Evolutionary conservation across 1,140 invertebrate genomes (phyloP).

Genomic region (Geopemphigus sp.): DNA sequence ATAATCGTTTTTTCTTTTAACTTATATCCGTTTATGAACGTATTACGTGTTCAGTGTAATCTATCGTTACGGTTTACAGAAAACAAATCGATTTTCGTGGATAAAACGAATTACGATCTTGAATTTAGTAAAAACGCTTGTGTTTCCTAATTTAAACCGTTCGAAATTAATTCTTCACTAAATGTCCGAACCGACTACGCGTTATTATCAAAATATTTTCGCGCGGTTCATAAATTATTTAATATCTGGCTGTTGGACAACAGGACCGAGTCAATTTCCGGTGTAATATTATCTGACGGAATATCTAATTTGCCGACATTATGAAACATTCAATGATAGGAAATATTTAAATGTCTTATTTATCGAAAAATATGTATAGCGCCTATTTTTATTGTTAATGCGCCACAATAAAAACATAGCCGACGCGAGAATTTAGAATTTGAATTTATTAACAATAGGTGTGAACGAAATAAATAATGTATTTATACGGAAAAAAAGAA

Average conservation of each 20-base stretch:
- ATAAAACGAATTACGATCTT: too few relatives aligned
- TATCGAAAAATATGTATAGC: neutral
- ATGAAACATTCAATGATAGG: neutral
- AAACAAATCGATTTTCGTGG: too few relatives aligned
- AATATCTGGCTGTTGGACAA: neutral
- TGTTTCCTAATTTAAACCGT: too few relatives aligned
- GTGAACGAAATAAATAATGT: neutral
- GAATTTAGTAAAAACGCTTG: too few relatives aligned
- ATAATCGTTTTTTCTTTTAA: too few relatives aligned
- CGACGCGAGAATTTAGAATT: neutral
- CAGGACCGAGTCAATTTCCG: neutral
- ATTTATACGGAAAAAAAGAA: neutral
- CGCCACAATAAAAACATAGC: too few relatives aligned
- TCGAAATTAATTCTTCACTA: neutral
- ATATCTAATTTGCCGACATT: slow-evolving; percentile 10
- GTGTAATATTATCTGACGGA: neutral
- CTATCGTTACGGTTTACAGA: too few relatives aligned
- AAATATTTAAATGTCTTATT: slow-evolving; percentile 15
- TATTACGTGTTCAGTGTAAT: too few relatives aligned
- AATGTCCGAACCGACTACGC: neutral
- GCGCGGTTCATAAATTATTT: slow-evolving; percentile 8
- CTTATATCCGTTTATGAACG: too few relatives aligned
- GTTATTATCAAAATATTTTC: neutral
- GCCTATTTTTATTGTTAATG: too few relatives aligned
- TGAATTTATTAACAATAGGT: neutral